Base-by-base conservation (phyloP, 2,888 invertebrate species). In the Acanthosoma haemorrhoidale region DNA sequence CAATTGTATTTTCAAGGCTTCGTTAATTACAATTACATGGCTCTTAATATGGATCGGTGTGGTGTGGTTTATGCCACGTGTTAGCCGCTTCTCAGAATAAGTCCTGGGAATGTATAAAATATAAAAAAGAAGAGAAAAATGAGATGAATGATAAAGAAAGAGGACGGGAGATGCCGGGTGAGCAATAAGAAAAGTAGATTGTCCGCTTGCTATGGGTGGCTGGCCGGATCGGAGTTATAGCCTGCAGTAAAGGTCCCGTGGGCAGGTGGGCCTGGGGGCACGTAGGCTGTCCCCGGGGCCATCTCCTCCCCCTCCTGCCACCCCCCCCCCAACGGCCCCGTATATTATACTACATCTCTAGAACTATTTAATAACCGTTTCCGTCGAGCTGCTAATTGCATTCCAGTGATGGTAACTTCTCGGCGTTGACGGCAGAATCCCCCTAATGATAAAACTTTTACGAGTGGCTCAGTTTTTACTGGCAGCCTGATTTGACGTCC, bases 301-400 rank as follows among this genome's bases (percentile, higher is more conserved):
- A n/a, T 25, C 4, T 2, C 2, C 13, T 25, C 51, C 51, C 51
- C 16, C 8, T 5, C 2, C 4, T 8, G 32, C 32, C 5, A 51
- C 13, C 51, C 21, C 51, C 29, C 51, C 21, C n/a, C 25, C 25
- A 51, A 16, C 25, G 8, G n/a, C n/a, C n/a, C n/a, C n/a, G n/a
- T n/a, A n/a, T n/a, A n/a, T n/a, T n/a, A n/a, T n/a, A n/a, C n/a
- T n/a, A n/a, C n/a, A n/a, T n/a, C n/a, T n/a, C n/a, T n/a, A n/a
- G n/a, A 51, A 51, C 51, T 51, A 51, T 51, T 51, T 51, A 51
- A 51, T 51, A 51, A 51, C 51, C n/a, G 51, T 51, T 51, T 51
- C 51, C 51, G 13, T 51, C n/a, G 8, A n/a, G 51, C n/a, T n/a
- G n/a, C n/a, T 51, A 51, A 51, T 51, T 51, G 51, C 51, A 51